Percentiles rank a stretch among this genome's conserved stretches.
phyloP scores from a whole-genome alignment of 2,888 invertebrate species.

The Girardia tigrina region DNA sequence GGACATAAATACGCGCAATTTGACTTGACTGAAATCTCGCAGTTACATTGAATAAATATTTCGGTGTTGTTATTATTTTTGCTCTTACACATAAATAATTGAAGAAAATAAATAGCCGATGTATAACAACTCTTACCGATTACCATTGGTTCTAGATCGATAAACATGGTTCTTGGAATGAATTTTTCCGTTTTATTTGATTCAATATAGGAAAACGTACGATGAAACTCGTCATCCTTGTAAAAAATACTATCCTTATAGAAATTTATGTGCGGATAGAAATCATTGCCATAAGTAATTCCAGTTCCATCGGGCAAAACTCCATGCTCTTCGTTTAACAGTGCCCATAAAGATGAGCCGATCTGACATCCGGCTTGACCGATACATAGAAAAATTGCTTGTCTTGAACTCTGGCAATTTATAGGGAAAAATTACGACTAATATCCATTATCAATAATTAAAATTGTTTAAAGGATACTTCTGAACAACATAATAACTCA shows the following conservation, averaged over 20 bases:
- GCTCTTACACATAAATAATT: too few relatives aligned
- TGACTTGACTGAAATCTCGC: too few relatives aligned
- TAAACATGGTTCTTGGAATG: neutral
- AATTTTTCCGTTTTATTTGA: neutral
- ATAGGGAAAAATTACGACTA: too few relatives aligned
- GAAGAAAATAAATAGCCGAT: too few relatives aligned
- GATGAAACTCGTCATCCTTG: neutral
- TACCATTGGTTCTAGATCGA: neutral
- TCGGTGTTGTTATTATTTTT: too few relatives aligned
- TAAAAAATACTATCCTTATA: neutral
- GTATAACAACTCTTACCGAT: too few relatives aligned
- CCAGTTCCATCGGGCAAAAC: neutral
- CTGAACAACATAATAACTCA: too few relatives aligned
- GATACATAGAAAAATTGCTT: neutral
- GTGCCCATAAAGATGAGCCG: neutral
- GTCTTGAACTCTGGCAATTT: neutral
- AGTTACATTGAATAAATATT: too few relatives aligned
- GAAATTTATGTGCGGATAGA: neutral
- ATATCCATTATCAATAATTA: too few relatives aligned
- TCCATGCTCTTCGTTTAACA: conserved; percentile 9
- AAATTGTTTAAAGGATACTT: too few relatives aligned
- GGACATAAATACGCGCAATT: too few relatives aligned
- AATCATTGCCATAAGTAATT: neutral
- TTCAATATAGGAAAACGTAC: neutral
- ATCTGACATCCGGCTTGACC: conserved; percentile 13